Evolutionary conservation across 2,888 invertebrate species (phyloP).

Genomic region (Tetheella fluctuosa): DNA sequence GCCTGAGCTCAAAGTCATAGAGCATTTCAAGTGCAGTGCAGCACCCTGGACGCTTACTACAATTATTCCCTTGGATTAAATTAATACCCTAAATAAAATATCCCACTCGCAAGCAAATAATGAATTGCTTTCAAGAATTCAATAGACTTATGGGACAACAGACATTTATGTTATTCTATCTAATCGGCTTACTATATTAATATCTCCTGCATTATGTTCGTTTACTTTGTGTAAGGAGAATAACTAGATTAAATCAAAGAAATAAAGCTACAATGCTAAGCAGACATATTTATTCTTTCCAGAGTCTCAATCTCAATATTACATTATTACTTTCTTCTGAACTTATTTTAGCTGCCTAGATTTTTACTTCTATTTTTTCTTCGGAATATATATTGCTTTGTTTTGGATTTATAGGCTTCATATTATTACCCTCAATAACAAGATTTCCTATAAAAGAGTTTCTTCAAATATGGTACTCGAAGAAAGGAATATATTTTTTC

Average conservation of each 20-base stretch:
- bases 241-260: neutral
- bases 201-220: neutral
- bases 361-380: neutral
- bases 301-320: neutral
- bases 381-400: neutral
- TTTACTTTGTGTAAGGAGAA: neutral
- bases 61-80: no score
- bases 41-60: no score
- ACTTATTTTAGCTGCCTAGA: constrained; percentile 4
- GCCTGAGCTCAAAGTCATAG: no score
- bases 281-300: constrained; percentile 1
- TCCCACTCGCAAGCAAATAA: no score
- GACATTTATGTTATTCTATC: neutral
- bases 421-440: neutral
- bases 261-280: neutral
- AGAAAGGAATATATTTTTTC: constrained; percentile 10
- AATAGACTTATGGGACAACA: neutral
- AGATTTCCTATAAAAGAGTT: constrained; percentile 8
- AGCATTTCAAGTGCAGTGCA: no score
- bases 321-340: neutral
- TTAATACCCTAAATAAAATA: no score
- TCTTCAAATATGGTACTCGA: constrained; percentile 22
- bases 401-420: neutral
- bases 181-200: constrained; percentile 1
- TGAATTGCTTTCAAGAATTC: neutral